Evolutionary conservation across 1,140 invertebrate genomes (phyloP).

Genomic region (Temnothorax curvispinosus): DNA sequence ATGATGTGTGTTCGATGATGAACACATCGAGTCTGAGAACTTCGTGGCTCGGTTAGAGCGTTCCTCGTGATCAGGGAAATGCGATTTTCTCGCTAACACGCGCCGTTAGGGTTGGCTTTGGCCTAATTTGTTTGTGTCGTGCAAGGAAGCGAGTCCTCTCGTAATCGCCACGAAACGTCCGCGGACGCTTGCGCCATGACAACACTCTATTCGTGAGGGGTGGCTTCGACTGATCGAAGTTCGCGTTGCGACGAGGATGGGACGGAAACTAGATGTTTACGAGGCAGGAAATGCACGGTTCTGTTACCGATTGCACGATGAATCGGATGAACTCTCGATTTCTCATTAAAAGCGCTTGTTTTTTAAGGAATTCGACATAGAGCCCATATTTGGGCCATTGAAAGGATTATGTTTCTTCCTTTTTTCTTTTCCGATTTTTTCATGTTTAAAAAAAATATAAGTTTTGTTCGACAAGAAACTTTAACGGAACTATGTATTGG

Average conservation of each 20-base stretch:
- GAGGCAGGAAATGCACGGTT: not conserved
- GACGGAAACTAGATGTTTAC: not conserved
- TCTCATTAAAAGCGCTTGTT: not conserved
- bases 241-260: slow-evolving; percentile 3
- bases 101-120: slow-evolving; percentile 1
- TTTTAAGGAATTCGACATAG: not conserved
- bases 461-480: not conserved
- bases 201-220: not conserved
- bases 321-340: slow-evolving; percentile 31
- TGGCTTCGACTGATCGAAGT: slow-evolving; percentile 32
- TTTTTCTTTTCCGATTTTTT: not conserved
- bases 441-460: not conserved
- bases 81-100: slow-evolving; percentile 26
- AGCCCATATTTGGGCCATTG: not conserved
- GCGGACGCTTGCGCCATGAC: slow-evolving; percentile 32
- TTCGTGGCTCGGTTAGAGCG: not conserved
- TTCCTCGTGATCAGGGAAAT: slow-evolving; percentile 12
- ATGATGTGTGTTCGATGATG: not conserved
- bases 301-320: not conserved
- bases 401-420: not conserved
- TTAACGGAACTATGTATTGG: not conserved
- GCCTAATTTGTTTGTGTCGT: slow-evolving; percentile 13
- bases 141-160: slow-evolving; percentile 24
- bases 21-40: slow-evolving; percentile 9
- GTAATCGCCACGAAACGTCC: slow-evolving; percentile 6